Conservation (phyloP, 2,113 vertebrate genomes). For the Ptyas mucosa region DNA sequence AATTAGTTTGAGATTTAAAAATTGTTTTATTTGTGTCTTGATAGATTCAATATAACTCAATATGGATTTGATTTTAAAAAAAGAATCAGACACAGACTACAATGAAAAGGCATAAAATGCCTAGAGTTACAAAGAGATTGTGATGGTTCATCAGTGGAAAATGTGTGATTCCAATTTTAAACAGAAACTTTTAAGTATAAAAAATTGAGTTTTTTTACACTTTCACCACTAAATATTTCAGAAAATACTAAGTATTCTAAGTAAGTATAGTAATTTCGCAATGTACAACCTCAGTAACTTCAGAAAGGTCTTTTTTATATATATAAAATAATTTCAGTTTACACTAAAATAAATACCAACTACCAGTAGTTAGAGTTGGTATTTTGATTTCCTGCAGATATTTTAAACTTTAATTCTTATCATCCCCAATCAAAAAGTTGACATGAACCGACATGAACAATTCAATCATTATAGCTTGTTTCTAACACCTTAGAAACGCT, state of each 20-base stretch:
- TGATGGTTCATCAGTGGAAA: not conserved
- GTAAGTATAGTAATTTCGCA: not conserved
- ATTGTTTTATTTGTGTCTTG: not conserved
- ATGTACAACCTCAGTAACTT: not conserved
- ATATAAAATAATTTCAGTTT: not conserved
- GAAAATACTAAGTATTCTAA: too few relatives aligned
- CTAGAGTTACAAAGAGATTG: not conserved
- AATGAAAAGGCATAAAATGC: not conserved
- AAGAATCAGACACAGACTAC: not conserved
- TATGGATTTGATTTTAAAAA: not conserved
- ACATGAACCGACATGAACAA: not conserved
- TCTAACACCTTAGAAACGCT: not conserved
- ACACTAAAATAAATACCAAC: not conserved
- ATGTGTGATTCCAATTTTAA: not conserved
- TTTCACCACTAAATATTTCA: not conserved
- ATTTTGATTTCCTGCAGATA: not conserved
- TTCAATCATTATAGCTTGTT: not conserved
- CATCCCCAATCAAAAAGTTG: not conserved
- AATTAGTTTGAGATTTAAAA: not conserved
- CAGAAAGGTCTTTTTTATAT: not conserved
- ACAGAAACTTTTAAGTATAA: not conserved
- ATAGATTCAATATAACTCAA: not conserved
- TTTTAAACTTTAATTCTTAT: not conserved
- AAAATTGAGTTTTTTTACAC: not conserved
- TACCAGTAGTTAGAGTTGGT: not conserved